Conservation (phyloP, 2,888 invertebrate species). For the Lasioglossum pauxillum region DNA sequence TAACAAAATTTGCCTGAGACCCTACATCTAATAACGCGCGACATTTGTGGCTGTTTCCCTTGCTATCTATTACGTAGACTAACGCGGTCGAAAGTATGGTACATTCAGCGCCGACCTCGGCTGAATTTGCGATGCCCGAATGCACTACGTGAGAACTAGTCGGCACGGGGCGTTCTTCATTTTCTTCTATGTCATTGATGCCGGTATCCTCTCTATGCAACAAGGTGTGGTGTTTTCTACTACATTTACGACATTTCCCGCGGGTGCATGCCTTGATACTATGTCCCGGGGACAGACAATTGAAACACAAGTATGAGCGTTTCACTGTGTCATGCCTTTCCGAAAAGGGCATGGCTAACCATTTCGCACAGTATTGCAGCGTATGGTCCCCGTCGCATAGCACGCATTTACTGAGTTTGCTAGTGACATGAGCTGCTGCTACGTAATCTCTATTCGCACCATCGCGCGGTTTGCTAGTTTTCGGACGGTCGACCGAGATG, state of each 20-base stretch:
- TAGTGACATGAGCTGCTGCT: background rate
- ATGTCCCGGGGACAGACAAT: background rate
- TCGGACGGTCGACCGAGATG: fast-evolving
- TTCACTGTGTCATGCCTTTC: background rate
- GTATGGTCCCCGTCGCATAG: background rate
- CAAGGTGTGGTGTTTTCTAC: conserved; percentile 5
- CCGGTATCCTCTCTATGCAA: background rate
- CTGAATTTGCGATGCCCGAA: background rate
- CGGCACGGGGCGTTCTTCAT: background rate
- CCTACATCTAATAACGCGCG: conserved; percentile 21
- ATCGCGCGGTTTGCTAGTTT: too few species aligned
- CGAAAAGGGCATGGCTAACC: background rate
- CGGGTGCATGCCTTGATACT: background rate
- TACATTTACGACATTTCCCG: background rate
- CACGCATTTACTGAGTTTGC: background rate
- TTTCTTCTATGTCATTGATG: too few species aligned
- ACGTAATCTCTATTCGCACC: fast-evolving
- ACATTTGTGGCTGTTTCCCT: conserved; percentile 3
- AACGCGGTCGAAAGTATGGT: conserved; percentile 4
- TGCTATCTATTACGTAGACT: background rate
- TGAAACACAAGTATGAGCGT: background rate
- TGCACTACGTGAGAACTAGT: background rate
- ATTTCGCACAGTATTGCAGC: background rate
- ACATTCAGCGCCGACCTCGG: background rate
- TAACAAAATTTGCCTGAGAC: conserved; percentile 18